A percentile compares a stretch with the other conserved stretches of the same genome.
Conservation (phyloP, 2,888 invertebrate species). For the Euspilapteryx auroguttella region DNA sequence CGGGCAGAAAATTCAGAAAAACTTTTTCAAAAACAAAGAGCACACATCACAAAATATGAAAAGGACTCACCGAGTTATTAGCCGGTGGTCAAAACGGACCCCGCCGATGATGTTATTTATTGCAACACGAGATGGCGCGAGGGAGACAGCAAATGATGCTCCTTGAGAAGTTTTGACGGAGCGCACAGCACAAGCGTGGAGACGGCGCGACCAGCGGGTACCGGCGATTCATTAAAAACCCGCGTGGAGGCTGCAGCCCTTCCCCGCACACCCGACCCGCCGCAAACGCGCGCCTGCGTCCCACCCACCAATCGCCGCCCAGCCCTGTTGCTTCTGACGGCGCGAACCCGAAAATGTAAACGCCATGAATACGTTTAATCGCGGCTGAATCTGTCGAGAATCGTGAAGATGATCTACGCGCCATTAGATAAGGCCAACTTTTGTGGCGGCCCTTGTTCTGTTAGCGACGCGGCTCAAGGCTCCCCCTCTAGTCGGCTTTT, state of each 20-base stretch:
- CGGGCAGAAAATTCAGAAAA: no score
- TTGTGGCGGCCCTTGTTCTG: conserved; percentile 14
- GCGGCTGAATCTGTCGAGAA: conserved; percentile 38
- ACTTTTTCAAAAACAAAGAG: conserved; percentile 5
- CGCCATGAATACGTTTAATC: conserved; percentile 53
- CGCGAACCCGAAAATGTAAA: conserved; percentile 42
- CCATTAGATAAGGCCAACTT: conserved; percentile 29
- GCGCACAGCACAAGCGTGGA: conserved; percentile 24
- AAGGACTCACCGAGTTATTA: conserved; percentile 25
- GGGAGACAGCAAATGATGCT: conserved; percentile 39
- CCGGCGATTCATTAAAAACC: conserved; percentile 50
- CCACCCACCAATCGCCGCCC: conserved; percentile 41
- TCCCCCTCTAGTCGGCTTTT: no score
- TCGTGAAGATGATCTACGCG: conserved; percentile 31
- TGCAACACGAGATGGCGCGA: conserved; percentile 46
- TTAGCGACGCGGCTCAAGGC: conserved; percentile 1
- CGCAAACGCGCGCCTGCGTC: conserved; percentile 25
- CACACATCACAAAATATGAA: conserved; percentile 5
- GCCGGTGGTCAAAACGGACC: conserved; percentile 17
- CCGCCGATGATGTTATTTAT: conserved; percentile 23
- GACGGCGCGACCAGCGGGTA: conserved; percentile 52
- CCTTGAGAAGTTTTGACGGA: conserved; percentile 39
- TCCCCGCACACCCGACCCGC: background rate
- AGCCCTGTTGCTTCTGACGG: conserved; percentile 56
- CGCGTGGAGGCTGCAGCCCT: conserved; percentile 4